phyloP scores from a whole-genome alignment of 2,888 invertebrate species.

The Malacosoma neustria region DNA sequence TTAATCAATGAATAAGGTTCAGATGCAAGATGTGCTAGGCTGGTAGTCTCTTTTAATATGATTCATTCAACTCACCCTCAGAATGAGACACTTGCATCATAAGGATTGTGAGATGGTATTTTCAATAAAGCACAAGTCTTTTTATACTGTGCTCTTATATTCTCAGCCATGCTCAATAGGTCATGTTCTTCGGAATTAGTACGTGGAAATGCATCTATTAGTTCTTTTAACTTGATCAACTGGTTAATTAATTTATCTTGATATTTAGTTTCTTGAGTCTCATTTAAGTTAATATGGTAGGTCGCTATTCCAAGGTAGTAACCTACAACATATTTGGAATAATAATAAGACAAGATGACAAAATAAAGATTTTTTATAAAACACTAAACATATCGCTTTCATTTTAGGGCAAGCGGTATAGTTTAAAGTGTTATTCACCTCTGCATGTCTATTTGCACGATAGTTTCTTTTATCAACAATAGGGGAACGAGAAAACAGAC shows the following conservation, averaged over 20 bases:
- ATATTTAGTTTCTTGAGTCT: conserved; percentile 33
- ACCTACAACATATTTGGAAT: conserved; percentile 69
- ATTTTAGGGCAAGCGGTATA: no score
- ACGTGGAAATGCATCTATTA: conserved; percentile 78
- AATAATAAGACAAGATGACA: no score
- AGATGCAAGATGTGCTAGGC: no score
- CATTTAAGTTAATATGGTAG: conserved; percentile 47
- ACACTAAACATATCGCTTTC: no score
- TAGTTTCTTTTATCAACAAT: no score
- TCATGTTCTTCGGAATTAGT: conserved; percentile 79
- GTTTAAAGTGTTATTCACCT: no score
- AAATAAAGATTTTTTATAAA: no score
- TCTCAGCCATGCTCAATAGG: conserved; percentile 75
- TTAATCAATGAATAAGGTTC: no score
- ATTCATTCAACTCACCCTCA: conserved; percentile 50
- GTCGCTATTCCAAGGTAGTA: conserved; percentile 79
- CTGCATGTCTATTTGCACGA: no score
- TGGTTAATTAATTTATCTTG: conserved; percentile 71
- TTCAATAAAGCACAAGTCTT: conserved; percentile 80
- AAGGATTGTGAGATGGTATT: conserved; percentile 72
- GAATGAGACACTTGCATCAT: conserved; percentile 75
- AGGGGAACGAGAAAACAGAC: no score
- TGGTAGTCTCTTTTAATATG: no score
- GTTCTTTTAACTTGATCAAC: conserved; percentile 70
- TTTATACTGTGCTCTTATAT: conserved; percentile 80